Base-by-base conservation (phyloP, 2,113 vertebrate species). In the Aphelocoma coerulescens region DNA sequence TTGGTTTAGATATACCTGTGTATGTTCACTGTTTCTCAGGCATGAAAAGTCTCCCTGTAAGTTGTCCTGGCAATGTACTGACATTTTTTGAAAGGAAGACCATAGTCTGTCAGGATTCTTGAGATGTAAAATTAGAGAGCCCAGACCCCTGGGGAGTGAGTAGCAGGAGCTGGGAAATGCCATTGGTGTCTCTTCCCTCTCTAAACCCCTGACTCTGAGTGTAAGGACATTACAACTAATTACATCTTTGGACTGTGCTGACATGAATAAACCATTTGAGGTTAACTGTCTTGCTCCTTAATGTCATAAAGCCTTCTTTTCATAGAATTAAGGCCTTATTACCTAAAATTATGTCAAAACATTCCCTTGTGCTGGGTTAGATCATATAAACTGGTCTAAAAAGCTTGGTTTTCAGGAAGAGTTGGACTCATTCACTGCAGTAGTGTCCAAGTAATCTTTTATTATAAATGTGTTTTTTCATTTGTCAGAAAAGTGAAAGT, bases 241-340 rank as follows among this genome's bases (percentile, higher is more conserved):
- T 93, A 89, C 4, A 32, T 94, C 83, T 96, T 85, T 67, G 61
- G 66, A 85, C 89, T 91, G 26, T 78, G 69, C 39, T 93, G 76
- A 95, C 92, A 95, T 81, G 78, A 91, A 95, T 87, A 82, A 88
- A 93, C 82, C 26, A 58, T 87, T 91, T 85, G 58, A 92, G 91
- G 85, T 90, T 96, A 95, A 92, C 90, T 96, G 95, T 95, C 41
- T 89, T 88, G 84, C 75, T 91, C 89, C 74, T 80, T 82, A 84
- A 84, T 96, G 79, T 95, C 88, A 86, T 80, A 71, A 93, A 84
- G 28, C 27, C 58, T 77, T 14, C 4, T 90, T 91, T 94, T 73
- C 46, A 91, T 57, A 52, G 37, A 96, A 96, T 95, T 94, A 94
- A 26, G 95, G 8, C 20, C 73, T 94, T 96, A 69, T 93, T 97